Evolutionary conservation across 2,797 vertebrate species (phyloP).

Genomic region (Myotis findleyi): DNA sequence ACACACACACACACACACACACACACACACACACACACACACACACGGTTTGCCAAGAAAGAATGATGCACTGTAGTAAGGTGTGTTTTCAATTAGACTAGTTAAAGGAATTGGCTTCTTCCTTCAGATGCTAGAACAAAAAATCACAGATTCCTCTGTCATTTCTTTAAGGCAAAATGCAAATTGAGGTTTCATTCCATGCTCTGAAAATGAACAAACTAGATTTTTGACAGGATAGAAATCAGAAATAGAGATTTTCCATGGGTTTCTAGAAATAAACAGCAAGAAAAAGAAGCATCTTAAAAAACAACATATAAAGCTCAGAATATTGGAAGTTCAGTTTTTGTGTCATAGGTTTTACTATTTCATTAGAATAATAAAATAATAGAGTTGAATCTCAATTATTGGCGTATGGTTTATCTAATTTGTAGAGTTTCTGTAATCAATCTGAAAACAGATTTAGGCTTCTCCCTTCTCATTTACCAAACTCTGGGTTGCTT

Average conservation of each 20-base stretch:
- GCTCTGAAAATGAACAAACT: constrained; percentile 27
- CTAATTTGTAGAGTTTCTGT: neutral
- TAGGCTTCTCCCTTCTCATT: neutral
- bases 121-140: neutral
- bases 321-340: neutral
- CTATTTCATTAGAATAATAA: neutral
- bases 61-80: neutral
- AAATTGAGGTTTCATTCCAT: neutral
- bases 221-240: constrained; percentile 33
- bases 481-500: neutral
- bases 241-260: neutral
- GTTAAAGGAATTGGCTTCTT: neutral
- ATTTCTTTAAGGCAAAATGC: constrained; percentile 32
- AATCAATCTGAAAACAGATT: constrained; percentile 19
- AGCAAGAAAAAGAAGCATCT: neutral
- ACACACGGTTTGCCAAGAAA: neutral
- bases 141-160: neutral
- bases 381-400: neutral
- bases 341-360: neutral
- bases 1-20: neutral
- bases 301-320: neutral
- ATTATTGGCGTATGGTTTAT: neutral
- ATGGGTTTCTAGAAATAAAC: neutral
- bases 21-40: neutral
- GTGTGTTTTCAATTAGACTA: neutral